Evolutionary conservation across 2,797 vertebrate species (phyloP).

Genomic region (Aeoliscus strigatus): DNA sequence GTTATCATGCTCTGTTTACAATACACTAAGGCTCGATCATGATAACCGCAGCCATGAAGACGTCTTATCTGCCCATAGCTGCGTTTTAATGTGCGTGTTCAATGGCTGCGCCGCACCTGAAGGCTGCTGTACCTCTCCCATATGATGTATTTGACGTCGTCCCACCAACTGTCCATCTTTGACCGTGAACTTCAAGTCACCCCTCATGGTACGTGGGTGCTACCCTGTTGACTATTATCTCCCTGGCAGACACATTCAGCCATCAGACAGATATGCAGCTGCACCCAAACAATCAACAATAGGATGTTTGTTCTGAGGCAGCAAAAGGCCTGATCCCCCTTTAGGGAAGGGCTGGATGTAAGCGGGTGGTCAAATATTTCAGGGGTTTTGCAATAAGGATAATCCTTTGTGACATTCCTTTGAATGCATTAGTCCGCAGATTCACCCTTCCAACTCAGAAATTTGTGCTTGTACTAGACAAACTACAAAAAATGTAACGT

Average conservation of each 20-base stretch:
- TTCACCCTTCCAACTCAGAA: not conserved
- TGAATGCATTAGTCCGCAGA: constrained; percentile 25
- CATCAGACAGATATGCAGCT: constrained; percentile 69
- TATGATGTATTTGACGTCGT: constrained; percentile 48
- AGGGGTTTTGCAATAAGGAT: constrained; percentile 45
- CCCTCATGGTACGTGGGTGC: constrained; percentile 20
- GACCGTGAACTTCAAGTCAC: constrained; percentile 55
- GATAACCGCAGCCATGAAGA: constrained; percentile 28
- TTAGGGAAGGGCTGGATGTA: constrained; percentile 35
- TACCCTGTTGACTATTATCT: constrained; percentile 59
- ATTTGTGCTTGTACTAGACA: constrained; percentile 1
- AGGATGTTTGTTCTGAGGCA: constrained; percentile 65
- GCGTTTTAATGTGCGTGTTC: constrained; percentile 27
- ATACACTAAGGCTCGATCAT: constrained; percentile 41
- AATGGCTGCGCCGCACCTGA: constrained; percentile 32
- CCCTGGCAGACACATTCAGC: constrained; percentile 48
- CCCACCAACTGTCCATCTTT: constrained; percentile 41
- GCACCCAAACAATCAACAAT: constrained; percentile 72
- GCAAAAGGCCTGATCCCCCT: constrained; percentile 39
- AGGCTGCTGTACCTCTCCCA: constrained; percentile 34
- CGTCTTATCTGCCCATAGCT: constrained; percentile 30
- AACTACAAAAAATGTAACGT: too few relatives aligned
- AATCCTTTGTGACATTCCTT: constrained; percentile 51
- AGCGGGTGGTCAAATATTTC: constrained; percentile 54
- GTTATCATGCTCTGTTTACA: constrained; percentile 36